These are phyloP conservation scores for Pachydiplax longipennis DNA, from an alignment of 2,888 invertebrate species.

Conservation along the genomic window DNA sequence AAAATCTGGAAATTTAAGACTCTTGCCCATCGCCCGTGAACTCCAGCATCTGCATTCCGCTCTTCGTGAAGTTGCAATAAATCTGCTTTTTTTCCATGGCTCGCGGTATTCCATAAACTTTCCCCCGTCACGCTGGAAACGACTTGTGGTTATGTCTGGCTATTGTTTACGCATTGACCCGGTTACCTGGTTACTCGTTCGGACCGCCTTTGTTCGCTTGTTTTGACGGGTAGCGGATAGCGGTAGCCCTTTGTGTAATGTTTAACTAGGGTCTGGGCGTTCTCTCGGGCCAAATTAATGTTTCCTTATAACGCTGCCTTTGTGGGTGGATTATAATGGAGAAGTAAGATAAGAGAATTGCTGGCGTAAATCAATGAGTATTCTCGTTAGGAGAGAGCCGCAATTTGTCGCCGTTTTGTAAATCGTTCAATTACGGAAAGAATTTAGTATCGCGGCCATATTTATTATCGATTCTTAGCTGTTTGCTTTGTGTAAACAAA, in stretches of 20 bases:
- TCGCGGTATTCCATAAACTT: background rate
- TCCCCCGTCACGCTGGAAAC: background rate
- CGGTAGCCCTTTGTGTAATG: background rate
- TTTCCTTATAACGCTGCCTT: background rate
- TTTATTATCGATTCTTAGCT: too few species aligned
- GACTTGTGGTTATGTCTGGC: background rate
- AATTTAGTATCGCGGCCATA: too few species aligned
- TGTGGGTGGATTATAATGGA: too few species aligned
- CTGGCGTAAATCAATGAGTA: too few species aligned
- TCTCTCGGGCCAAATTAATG: background rate
- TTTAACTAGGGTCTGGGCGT: background rate
- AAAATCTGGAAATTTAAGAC: too few species aligned
- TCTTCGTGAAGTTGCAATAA: background rate
- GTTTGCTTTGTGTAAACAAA: too few species aligned
- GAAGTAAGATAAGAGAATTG: too few species aligned
- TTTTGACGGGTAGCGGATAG: background rate
- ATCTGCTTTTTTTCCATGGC: background rate
- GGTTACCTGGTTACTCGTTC: background rate
- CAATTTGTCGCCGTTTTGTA: too few species aligned
- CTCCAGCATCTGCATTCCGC: too few species aligned
- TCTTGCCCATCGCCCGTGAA: too few species aligned
- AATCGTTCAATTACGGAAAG: too few species aligned
- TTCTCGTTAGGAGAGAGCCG: too few species aligned
- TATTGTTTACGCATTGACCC: background rate
- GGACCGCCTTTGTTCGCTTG: background rate